phyloP scores from a whole-genome alignment of 2,113 vertebrate species.

The Ailurus styani region DNA sequence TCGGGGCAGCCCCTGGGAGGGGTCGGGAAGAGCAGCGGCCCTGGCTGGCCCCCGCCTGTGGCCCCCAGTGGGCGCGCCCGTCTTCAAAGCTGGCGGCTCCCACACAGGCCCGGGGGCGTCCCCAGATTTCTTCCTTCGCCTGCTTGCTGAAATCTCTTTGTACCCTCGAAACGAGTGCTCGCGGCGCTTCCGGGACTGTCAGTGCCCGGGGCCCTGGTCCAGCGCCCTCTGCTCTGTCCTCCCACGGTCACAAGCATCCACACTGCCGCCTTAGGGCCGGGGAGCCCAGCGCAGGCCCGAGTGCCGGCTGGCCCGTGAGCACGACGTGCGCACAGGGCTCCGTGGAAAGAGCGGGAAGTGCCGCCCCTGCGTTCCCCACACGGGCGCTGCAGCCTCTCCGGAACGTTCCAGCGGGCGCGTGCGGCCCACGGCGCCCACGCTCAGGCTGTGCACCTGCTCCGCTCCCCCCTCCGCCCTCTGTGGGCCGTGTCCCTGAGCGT shows the following conservation, averaged over 20 bases:
- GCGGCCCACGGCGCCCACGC: rapidly evolving
- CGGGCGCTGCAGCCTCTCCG: rapidly evolving
- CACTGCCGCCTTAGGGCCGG: rapidly evolving
- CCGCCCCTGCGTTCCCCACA: too few relatives aligned
- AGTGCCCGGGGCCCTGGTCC: rapidly evolving
- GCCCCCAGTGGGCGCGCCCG: too few relatives aligned
- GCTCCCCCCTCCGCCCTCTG: neutral
- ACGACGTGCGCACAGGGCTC: neutral
- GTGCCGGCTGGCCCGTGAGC: rapidly evolving
- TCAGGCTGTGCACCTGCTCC: neutral
- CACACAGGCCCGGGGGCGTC: rapidly evolving
- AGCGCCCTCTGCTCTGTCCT: neutral
- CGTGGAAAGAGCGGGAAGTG: neutral
- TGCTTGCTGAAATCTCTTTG: neutral
- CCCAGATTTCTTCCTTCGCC: neutral
- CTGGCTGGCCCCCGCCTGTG: rapidly evolving
- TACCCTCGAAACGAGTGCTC: neutral
- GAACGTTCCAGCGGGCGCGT: rapidly evolving
- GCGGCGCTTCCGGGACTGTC: rapidly evolving
- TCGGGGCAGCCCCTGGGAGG: neutral
- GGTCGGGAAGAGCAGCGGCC: rapidly evolving
- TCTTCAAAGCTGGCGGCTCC: neutral
- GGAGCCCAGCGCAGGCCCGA: neutral
- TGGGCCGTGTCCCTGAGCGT: rapidly evolving
- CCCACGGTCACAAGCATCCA: rapidly evolving